phyloP scores from a whole-genome alignment of 2,888 invertebrate genomes.

The Proisotoma minuta region DNA sequence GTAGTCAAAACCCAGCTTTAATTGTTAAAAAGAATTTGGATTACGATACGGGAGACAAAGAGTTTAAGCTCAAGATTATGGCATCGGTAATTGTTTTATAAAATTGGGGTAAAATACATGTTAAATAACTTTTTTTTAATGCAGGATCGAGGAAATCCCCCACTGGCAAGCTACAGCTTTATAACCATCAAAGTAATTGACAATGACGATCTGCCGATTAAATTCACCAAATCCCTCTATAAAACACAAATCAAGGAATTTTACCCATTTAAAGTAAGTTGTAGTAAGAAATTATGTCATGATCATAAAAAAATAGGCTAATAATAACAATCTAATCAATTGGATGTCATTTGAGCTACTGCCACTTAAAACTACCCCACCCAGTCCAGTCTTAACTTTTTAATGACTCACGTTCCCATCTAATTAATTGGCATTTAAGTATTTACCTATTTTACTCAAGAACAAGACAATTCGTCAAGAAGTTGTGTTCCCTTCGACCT shows the following conservation, averaged over 20 bases:
- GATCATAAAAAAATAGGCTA: neutral
- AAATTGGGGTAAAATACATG: neutral
- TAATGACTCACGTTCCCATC: neutral
- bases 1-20: conserved; percentile 67
- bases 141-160: conserved; percentile 77
- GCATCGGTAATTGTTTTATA: conserved; percentile 62
- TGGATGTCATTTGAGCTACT: no score
- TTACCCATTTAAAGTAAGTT: conserved; percentile 69
- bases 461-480: conserved; percentile 67
- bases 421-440: neutral
- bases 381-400: no score
- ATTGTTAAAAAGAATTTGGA: conserved; percentile 69
- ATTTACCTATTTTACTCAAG: conserved; percentile 51
- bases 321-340: no score
- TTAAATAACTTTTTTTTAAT: neutral
- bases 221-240: conserved; percentile 75
- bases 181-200: conserved; percentile 68
- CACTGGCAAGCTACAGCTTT: conserved; percentile 66
- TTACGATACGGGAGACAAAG: conserved; percentile 73
- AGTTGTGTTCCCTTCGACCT: conserved; percentile 64
- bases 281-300: neutral
- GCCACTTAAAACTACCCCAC: no score
- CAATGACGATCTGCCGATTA: conserved; percentile 67
- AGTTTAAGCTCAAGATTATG: conserved; percentile 67
- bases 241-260: conserved; percentile 75